A percentile compares a stretch with the other conserved stretches of the same genome.
Evolutionary conservation across 2,113 vertebrate genomes (phyloP).

Genomic region (Ammospiza caudacuta): DNA sequence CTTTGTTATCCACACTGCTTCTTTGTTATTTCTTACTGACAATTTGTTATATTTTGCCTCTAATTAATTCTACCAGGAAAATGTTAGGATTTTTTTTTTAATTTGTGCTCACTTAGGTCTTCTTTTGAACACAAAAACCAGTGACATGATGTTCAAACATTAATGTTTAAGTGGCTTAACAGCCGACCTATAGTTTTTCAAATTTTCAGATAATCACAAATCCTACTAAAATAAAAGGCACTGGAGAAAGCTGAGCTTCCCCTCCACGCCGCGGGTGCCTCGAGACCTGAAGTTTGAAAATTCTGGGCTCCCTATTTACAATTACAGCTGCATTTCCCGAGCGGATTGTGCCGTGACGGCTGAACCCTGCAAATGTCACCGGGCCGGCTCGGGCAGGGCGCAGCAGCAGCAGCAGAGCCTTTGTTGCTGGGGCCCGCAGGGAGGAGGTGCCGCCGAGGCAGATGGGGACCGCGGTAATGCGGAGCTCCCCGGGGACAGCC

Average conservation of each 20-base stretch:
- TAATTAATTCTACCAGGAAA: not conserved
- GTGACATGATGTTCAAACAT: not conserved
- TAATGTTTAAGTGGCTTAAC: not conserved
- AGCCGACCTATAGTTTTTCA: not conserved
- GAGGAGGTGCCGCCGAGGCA: conserved; percentile 27
- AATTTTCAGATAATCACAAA: not conserved
- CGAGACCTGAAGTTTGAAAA: not conserved
- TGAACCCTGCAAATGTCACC: conserved; percentile 3
- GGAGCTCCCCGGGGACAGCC: not conserved
- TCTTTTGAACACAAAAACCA: not conserved
- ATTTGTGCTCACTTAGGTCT: not conserved
- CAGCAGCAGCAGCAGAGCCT: conserved; percentile 27
- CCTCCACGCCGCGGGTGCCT: rapidly evolving
- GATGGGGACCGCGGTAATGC: conserved; percentile 54
- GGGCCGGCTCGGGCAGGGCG: not conserved
- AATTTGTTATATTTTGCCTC: not conserved
- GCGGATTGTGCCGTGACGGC: not conserved
- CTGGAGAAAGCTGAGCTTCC: not conserved
- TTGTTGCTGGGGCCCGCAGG: conserved; percentile 31
- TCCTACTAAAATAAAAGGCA: not conserved
- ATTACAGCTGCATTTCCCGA: not conserved
- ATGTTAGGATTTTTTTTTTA: not conserved
- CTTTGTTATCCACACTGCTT: not conserved
- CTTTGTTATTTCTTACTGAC: not conserved
- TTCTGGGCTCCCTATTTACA: not conserved